Evolutionary conservation across 2,113 vertebrate genomes (phyloP).

Genomic region (Sphaerodactylus townsendi): DNA sequence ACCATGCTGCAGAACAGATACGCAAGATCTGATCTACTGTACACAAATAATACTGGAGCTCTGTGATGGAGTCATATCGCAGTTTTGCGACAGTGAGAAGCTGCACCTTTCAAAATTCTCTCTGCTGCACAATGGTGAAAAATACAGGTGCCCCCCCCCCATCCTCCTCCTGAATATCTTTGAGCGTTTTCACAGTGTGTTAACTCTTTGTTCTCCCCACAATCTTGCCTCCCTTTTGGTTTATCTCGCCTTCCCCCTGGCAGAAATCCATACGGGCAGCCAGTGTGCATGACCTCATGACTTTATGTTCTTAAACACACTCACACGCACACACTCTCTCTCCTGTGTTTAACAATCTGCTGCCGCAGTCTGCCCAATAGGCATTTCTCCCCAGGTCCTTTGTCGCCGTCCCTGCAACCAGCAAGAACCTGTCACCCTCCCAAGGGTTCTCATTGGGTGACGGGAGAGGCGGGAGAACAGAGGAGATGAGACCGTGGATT

Average conservation of each 20-base stretch:
- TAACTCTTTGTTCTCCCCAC: background rate
- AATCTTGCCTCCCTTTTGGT: too few relatives aligned
- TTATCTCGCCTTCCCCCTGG: background rate
- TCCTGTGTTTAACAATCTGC: background rate
- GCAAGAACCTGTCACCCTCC: accelerated
- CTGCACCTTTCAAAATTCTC: too few relatives aligned
- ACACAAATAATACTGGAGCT: too few relatives aligned
- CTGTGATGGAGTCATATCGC: too few relatives aligned
- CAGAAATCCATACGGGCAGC: background rate
- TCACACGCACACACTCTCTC: accelerated
- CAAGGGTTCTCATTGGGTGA: background rate
- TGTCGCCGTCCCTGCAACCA: background rate
- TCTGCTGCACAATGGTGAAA: too few relatives aligned
- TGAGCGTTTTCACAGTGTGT: background rate
- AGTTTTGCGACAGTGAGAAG: too few relatives aligned
- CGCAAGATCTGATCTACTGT: too few relatives aligned
- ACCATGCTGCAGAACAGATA: too few relatives aligned
- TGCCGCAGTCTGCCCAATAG: background rate
- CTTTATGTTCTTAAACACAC: background rate
- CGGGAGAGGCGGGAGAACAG: accelerated
- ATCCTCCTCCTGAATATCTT: background rate
- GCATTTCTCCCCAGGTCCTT: accelerated
- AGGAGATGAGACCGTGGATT: background rate
- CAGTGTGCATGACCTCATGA: accelerated
- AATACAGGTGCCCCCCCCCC: too few relatives aligned